Percentiles rank a stretch among this genome's conserved stretches.
Conservation (phyloP, 2,888 invertebrate species). For the Cheilosia variabilis region DNA sequence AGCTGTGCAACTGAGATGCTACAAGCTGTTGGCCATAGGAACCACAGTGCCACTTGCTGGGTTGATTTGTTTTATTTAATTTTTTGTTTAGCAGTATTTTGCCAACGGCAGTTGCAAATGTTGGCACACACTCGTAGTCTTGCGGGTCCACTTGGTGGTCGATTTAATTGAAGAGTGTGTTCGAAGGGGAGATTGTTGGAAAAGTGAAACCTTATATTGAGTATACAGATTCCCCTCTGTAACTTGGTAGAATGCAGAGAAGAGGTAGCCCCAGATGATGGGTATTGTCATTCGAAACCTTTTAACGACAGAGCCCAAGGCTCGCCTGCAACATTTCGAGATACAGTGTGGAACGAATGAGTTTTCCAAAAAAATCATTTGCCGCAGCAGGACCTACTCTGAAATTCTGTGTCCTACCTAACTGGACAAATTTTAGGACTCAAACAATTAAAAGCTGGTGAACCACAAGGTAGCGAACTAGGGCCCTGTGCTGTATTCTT, state of each 20-base stretch:
- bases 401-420: too few species aligned
- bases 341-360: too few species aligned
- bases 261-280: too few species aligned
- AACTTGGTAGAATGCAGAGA: background rate
- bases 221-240: background rate
- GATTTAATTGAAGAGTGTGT: slow-evolving; percentile 11
- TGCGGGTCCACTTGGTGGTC: slow-evolving; percentile 51
- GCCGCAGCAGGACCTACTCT: too few species aligned
- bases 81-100: slow-evolving; percentile 58
- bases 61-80: slow-evolving; percentile 59
- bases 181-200: background rate
- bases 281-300: too few species aligned
- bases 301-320: too few species aligned
- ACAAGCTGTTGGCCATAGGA: slow-evolving; percentile 4
- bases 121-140: slow-evolving; percentile 51
- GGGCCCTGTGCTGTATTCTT: too few species aligned
- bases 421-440: too few species aligned
- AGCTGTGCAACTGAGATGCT: slow-evolving; percentile 23
- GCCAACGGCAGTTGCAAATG: slow-evolving; percentile 68
- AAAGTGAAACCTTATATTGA: background rate
- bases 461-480: too few species aligned
- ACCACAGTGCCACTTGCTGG: slow-evolving; percentile 64
- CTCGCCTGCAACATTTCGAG: too few species aligned
- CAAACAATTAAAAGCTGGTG: too few species aligned
- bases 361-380: too few species aligned